A percentile compares a stretch with the other conserved stretches of the same genome.
phyloP scores from a whole-genome alignment of 2,113 vertebrate genomes.

The Athene cunicularia region DNA sequence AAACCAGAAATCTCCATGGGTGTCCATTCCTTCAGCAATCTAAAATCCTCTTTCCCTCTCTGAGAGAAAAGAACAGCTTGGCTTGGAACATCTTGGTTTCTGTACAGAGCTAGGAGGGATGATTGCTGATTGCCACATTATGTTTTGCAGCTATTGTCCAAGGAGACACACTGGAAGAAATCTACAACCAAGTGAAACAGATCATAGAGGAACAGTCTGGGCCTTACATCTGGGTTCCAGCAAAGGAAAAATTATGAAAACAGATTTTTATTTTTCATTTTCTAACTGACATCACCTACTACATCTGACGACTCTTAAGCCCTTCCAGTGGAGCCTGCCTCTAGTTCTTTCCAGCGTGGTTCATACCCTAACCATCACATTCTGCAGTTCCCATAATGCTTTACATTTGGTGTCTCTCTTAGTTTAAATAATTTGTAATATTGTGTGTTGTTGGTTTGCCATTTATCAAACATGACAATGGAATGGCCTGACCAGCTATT shows the following conservation, averaged over 20 bases:
- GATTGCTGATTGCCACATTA: constrained; percentile 48
- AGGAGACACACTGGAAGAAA: constrained; percentile 97
- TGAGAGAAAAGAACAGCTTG: background rate
- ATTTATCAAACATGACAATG: constrained; percentile 73
- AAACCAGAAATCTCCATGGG: background rate
- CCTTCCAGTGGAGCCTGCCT: constrained; percentile 63
- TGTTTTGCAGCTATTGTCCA: constrained; percentile 90
- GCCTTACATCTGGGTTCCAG: constrained; percentile 94
- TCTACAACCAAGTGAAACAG: constrained; percentile 97
- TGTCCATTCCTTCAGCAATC: background rate
- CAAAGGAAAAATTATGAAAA: constrained; percentile 97
- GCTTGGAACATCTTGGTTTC: background rate
- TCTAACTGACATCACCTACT: constrained; percentile 72
- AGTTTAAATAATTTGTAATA: constrained; percentile 61
- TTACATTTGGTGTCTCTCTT: constrained; percentile 73
- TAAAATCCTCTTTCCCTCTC: background rate
- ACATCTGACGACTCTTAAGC: constrained; percentile 58
- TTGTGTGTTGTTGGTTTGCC: constrained; percentile 68
- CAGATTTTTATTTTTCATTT: constrained; percentile 60
- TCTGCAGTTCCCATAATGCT: constrained; percentile 64
- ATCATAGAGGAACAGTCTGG: constrained; percentile 98
- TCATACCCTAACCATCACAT: constrained; percentile 60
- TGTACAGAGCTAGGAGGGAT: background rate
- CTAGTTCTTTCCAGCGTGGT: constrained; percentile 49
- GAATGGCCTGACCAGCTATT: constrained; percentile 86